Conservation (phyloP, 2,888 invertebrate genomes). For the Molorchus minor region DNA sequence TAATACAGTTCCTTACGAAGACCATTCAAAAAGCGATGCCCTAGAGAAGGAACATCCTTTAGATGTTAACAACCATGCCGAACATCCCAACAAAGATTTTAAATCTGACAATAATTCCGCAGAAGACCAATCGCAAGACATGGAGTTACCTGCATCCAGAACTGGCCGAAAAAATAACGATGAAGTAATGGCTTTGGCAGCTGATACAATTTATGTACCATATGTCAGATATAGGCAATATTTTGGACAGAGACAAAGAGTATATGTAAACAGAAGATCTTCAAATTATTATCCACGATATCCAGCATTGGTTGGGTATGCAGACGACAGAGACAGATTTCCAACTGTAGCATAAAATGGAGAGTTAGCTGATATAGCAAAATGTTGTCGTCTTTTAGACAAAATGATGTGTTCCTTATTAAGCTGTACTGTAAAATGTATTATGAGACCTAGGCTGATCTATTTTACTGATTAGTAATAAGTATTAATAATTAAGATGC, state of each 20-base stretch:
- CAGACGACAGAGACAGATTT: background rate
- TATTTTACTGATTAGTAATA: no score
- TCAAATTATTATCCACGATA: no score
- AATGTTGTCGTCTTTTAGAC: no score
- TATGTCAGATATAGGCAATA: background rate
- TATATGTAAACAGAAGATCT: background rate
- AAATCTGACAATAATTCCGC: background rate
- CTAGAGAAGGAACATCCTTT: background rate
- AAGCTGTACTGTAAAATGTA: no score
- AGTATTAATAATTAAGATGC: no score
- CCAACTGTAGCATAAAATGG: background rate
- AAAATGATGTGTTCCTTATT: no score
- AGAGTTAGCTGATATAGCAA: no score
- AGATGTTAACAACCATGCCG: background rate
- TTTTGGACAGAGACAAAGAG: background rate
- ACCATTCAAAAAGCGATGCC: no score
- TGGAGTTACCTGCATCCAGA: no score
- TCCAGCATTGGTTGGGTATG: background rate
- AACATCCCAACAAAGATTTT: background rate
- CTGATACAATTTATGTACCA: background rate
- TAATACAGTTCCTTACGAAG: no score
- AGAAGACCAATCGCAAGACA: background rate
- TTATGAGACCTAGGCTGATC: no score
- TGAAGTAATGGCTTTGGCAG: background rate
- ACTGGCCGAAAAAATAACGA: no score